Evolutionary conservation across 2,888 invertebrate species (phyloP).

Genomic region (Cylindroiulus punctatus): DNA sequence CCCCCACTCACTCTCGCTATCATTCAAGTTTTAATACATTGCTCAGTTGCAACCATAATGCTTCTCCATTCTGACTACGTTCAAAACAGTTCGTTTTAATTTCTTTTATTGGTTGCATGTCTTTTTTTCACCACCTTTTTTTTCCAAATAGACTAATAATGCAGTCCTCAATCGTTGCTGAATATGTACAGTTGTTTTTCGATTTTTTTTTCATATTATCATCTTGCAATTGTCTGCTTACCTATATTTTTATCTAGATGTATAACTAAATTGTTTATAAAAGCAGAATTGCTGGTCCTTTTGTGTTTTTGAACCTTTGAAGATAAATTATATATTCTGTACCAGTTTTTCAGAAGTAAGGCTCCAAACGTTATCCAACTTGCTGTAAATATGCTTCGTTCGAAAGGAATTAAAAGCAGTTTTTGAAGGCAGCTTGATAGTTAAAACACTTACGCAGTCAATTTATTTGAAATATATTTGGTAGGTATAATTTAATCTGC

Average conservation of each 20-base stretch:
- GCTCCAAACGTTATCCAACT: conserved; percentile 44
- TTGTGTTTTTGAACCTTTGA: conserved; percentile 52
- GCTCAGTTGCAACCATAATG: not conserved
- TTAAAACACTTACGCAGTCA: conserved; percentile 85
- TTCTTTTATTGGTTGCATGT: not conserved
- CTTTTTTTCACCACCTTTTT: not conserved
- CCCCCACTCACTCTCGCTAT: conserved; percentile 13
- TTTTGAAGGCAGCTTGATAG: conserved; percentile 52
- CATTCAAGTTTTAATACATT: conserved; percentile 11
- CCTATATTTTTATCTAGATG: conserved; percentile 55
- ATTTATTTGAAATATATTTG: conserved; percentile 72
- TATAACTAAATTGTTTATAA: conserved; percentile 53
- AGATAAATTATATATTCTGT: conserved; percentile 54
- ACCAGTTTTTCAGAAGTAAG: conserved; percentile 50
- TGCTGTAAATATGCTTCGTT: conserved; percentile 52
- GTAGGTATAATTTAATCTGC: not conserved
- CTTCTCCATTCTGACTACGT: not conserved
- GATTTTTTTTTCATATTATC: conserved; percentile 20
- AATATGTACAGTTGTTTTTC: conserved; percentile 51
- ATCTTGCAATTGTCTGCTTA: conserved; percentile 52
- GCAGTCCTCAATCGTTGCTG: not conserved
- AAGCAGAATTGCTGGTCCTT: conserved; percentile 50
- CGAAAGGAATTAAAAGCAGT: conserved; percentile 52
- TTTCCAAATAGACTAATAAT: conserved; percentile 40
- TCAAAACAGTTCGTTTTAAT: not conserved